phyloP scores from a whole-genome alignment of 2,113 vertebrate genomes.

The Campylomormyrus numenius region DNA sequence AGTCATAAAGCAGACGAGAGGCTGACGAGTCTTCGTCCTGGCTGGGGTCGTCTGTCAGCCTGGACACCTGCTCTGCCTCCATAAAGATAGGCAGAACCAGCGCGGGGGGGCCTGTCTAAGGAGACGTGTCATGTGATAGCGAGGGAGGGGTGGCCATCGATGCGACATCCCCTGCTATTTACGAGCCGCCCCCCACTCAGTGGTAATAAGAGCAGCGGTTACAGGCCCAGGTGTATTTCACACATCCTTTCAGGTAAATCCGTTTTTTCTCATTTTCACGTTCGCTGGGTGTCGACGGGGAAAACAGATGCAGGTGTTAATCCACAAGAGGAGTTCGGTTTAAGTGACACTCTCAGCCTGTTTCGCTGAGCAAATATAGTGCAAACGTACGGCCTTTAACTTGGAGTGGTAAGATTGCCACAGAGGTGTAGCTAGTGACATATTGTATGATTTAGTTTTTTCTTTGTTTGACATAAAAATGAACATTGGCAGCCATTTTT shows the following conservation, averaged over 20 bases:
- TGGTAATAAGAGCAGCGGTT: constrained; percentile 48
- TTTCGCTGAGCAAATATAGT: neutral
- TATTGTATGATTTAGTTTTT: neutral
- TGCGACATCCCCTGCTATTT: constrained; percentile 46
- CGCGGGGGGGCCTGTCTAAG: constrained; percentile 42
- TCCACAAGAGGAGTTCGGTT: neutral
- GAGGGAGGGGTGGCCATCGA: constrained; percentile 53
- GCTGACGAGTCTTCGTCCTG: neutral
- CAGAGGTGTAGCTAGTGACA: neutral
- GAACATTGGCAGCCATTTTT: neutral
- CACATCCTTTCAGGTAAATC: neutral
- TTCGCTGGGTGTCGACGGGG: neutral
- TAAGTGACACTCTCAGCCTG: neutral
- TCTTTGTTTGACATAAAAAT: neutral
- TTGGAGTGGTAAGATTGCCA: neutral
- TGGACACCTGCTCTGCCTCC: constrained; percentile 27
- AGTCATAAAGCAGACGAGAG: neutral
- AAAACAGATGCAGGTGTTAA: neutral
- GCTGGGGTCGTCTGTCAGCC: neutral
- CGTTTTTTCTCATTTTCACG: neutral
- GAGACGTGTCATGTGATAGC: constrained; percentile 48
- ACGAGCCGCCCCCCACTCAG: constrained; percentile 27
- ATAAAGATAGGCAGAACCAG: constrained; percentile 49
- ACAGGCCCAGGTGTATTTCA: constrained; percentile 17
- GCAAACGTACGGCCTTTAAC: neutral